Evolutionary conservation across 2,113 vertebrate species (phyloP).

Genomic region (Pantherophis guttatus): DNA sequence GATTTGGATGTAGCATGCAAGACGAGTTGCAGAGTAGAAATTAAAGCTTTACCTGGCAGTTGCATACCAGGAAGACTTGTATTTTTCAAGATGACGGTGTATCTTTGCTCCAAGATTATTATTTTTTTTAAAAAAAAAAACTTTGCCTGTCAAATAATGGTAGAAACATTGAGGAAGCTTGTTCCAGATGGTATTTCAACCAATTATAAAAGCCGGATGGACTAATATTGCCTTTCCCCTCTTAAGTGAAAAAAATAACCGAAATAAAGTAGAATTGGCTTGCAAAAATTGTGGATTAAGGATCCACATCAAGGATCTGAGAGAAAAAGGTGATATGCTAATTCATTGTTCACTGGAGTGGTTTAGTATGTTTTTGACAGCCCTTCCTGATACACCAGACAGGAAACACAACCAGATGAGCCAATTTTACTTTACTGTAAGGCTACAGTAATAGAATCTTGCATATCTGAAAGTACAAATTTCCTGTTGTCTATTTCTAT

Average conservation of each 20-base stretch:
- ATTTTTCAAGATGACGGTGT: background rate
- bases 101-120: background rate
- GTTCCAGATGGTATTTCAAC: background rate
- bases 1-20: background rate
- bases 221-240: background rate
- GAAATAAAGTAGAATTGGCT: background rate
- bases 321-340: background rate
- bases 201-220: background rate
- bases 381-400: background rate
- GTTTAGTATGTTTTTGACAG: background rate
- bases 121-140: background rate
- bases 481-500: background rate
- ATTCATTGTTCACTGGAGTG: background rate
- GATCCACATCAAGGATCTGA: background rate
- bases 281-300: background rate
- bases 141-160: background rate
- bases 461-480: background rate
- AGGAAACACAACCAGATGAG: background rate
- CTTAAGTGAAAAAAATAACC: background rate
- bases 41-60: background rate
- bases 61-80: background rate
- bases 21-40: background rate
- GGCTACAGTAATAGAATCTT: background rate
- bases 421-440: background rate
- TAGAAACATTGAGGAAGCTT: background rate